Base-by-base conservation (phyloP, 1,140 invertebrate species). In the Drosophila kepulauana region DNA sequence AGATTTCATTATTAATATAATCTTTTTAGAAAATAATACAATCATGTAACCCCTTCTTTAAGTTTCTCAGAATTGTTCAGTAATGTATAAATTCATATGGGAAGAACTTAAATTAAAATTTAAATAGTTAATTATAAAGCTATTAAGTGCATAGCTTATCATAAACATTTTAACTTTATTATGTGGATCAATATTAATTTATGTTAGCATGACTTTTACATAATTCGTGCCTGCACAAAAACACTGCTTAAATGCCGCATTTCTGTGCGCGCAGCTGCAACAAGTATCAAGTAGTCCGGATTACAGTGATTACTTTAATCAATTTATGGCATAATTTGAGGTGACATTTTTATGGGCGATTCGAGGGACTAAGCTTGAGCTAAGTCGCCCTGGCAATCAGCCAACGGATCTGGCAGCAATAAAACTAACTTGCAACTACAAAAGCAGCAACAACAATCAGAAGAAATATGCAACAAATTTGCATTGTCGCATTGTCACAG, bases 401-500 rank as follows among this genome's bases (percentile, higher is more conserved):
- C 67, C 73, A 52, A 61, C 57, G 16, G 35, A 65, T 62, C 71
- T 61, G 70, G 41, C 46, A 61, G 64, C 64, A 59, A 68, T 54
- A 68, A 73, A 73, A 73, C 54, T 73, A 67, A 48, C 28, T 51
- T 15, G 51, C 25, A 56, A 56, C 25, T 5, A 16, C n/a, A 35
- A n/a, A 35, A 41, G 11, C 25, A 35, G 10, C 8, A 13, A 30
- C 25, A n/a, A 49, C 35, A 25, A 11, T 15, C 6, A 61, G 49
- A 28, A 66, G 54, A 35, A 51, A 70, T 52, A 57, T 46, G 49
- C 81, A 65, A 84, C 81, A 84, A 80, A 85, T 79, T 52, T 84
- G 41, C 41, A 38, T 33, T 82, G 75, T 46, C 64, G 61, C 56
- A 61, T 54, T 64, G 59, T 56, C 67, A 15, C 52, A 28, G 38